Evolutionary conservation across 2,113 vertebrate genomes (phyloP), one percentile per base, ranked within the genome.

Genomic region (Taxidea taxus): DNA sequence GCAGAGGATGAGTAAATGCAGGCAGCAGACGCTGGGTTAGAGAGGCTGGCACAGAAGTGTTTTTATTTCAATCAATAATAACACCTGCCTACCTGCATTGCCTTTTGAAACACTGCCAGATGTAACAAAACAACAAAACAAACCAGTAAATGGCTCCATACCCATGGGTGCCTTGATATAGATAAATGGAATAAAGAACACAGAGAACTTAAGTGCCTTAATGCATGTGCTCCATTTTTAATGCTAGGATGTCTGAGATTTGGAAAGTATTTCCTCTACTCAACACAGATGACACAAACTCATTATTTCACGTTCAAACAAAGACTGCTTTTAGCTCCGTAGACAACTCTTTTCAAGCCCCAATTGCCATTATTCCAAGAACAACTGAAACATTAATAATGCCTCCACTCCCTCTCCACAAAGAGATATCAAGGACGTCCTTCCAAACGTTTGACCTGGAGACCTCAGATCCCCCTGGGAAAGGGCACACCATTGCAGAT

Each of bases 61-160:
- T 87, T 90, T 95, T 84, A 97, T 85, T 96, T 94, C 77, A 90
- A 92, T 97, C 94, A 94, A 90, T 91, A 97, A 97, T 51, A 82
- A 81, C 87, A 88, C 92, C 87, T 97, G 94, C 92, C 94, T 60
- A 75, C 68, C 34, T 90, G 78, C 56, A 83, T 2, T 80, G 87
- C 93, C 56, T 68, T 98, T 66, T 83, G 93, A 95, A 96, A 91
- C 60, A 77, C 60, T 78, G 88, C 92, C 97, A 96, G 80, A 15
- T 90, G 39, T 62, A 95, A 93, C 42, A 87, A 95, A 93, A 91
- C 49, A 91, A 77, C 37, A 87, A 80, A 88, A 58, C 29, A 85
- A 90, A 70, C 54, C 56, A 74, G 74, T 37, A 66, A 97, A 87
- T 92, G 94, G 60, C 56, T 87, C 83, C 20, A 64, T 66, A n/a